Evolutionary conservation across 2,888 invertebrate genomes (phyloP), one percentile per base, ranked within the genome.

Genomic region (Drosophila diplacantha): DNA sequence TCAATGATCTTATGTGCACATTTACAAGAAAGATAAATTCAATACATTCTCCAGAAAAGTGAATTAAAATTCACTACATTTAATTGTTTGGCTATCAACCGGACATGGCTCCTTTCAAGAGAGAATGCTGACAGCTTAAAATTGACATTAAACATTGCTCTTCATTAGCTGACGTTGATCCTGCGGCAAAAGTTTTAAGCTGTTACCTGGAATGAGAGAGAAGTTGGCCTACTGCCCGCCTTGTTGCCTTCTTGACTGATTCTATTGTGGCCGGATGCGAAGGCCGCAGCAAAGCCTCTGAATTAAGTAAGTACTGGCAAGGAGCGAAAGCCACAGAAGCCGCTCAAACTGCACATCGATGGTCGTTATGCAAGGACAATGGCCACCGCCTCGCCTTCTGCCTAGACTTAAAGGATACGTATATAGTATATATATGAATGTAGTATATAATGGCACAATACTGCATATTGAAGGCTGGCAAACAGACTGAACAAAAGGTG

Each of bases 301-400:
- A 41, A 32, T 57, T 41, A 57, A 41, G 57, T 56, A 34, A 34
- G 34, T 22, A 57, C 20, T 57, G 58, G 32, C 34, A 41, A 57
- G 41, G 57, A 57, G 57, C 55, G 18, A 31, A 49, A 35, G 54
- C 38, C 37, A 38, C 55, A 52, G 37, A 54, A 56, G 56, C 38
- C 18, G 18, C 14, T 24, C 9, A n/a, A 34, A 57, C 39, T 41
- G 26, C 41, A 29, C 58, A 57, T 57, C 16, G 41, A 57, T 57
- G 41, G 34, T 26, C 34, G 18, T 20, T 34, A 41, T 34, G n/a
- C 38, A 56, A 20, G 32, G 39, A 57, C 57, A 57, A 56, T 38
- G 39, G 18, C 12, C 34, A 14, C 18, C 34, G 24, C 24, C 14
- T 34, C 55, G 3, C 12, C 56, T 56, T 3, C 39, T 26, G 26